A percentile compares a stretch with the other conserved stretches of the same genome.
phyloP scores from a whole-genome alignment of 30 jellyfish, hydroid and myxozoan species.

The Pseudorhiza aurosa region DNA sequence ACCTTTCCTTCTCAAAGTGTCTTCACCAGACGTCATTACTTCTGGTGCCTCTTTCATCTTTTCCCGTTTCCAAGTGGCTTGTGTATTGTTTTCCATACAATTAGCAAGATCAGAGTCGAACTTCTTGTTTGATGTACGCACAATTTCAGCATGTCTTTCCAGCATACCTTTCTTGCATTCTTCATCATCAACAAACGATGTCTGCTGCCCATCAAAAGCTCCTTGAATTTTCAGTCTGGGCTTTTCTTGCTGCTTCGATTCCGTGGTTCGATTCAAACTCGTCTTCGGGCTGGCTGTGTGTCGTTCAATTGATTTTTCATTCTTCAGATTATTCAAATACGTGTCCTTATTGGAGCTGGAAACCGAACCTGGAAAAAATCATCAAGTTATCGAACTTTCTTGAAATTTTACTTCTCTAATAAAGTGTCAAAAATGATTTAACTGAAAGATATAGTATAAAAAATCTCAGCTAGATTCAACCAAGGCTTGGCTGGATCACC shows the following conservation, averaged over 20 bases:
- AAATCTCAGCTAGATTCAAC: too few species aligned
- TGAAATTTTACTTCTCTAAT: too few species aligned
- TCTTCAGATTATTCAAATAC: slow-evolving; percentile 40
- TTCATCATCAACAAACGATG: slow-evolving; percentile 33
- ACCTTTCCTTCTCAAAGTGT: slow-evolving; percentile 89
- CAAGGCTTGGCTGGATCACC: too few species aligned
- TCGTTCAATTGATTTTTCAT: slow-evolving; percentile 51
- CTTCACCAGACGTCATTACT: slow-evolving; percentile 81
- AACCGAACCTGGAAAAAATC: slow-evolving; percentile 42
- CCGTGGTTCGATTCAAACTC: slow-evolving; percentile 45
- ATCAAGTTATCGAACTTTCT: too few species aligned
- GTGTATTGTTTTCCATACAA: slow-evolving; percentile 87
- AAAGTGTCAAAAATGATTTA: too few species aligned
- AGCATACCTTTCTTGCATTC: slow-evolving; percentile 57
- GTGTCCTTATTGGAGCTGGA: slow-evolving; percentile 44
- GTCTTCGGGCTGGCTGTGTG: slow-evolving; percentile 55
- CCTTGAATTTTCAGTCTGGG: slow-evolving; percentile 78
- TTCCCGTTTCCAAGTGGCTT: slow-evolving; percentile 94
- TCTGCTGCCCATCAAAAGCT: slow-evolving; percentile 78
- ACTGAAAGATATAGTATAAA: too few species aligned
- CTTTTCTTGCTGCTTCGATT: slow-evolving; percentile 37
- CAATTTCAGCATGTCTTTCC: slow-evolving; percentile 94
- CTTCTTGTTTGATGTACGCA: slow-evolving; percentile 91
- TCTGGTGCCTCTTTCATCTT: slow-evolving; percentile 81
- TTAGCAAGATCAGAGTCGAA: slow-evolving; percentile 83